Base-by-base conservation (phyloP, 2,113 vertebrate species). In the Chamaetylas fuelleborni region DNA sequence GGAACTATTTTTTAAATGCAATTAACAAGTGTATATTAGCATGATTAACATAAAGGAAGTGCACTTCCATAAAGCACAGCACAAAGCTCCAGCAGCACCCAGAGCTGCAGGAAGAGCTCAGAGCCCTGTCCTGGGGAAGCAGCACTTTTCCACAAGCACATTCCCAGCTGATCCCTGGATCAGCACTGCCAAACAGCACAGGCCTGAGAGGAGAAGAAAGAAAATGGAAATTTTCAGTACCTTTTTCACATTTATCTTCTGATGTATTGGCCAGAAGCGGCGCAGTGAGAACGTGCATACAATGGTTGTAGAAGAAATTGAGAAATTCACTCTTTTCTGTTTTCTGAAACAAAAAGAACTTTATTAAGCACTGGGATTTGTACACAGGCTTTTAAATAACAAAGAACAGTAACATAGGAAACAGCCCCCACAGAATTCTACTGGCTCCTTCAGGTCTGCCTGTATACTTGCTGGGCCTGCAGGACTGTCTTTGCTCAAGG, bases 231-330 rank as follows among this genome's bases (percentile, higher is more conserved):
- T 19, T 24, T 14, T 70, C 16, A 67, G 94, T 97, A 99, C 99
- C 99, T 97, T 99, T 99, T 58, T 98, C 98, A 96, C 94, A 98
- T 95, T 98, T 99, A 90, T 99, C 99, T 82, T 99, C 99, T 70
- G 98, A 98, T 16, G 99, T 99, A 87, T 99, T 99, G 74, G 99
- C 99, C 98, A 99, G 97, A 93, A 99, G 98, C 5, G 99, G 99
- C 43, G 99, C 99, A 3, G 99, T 99, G 70, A 99, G 98, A 51
- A 99, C 99, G 19, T 99, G 99, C 99, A 99, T 99, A 97, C 99
- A 99, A 98, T 99, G 99, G 96, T 99, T 99, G 98, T 99, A 99
- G 98, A 99, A 99, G 97, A 99, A 99, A 97, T 99, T 99, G 87
- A 99, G 98, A 95, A 99, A 99, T 88, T 99, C 99, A 3, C 99